These are phyloP conservation scores for Harpagus bidentatus DNA, from an alignment of 2,113 vertebrate species.

Conservation along the genomic window DNA sequence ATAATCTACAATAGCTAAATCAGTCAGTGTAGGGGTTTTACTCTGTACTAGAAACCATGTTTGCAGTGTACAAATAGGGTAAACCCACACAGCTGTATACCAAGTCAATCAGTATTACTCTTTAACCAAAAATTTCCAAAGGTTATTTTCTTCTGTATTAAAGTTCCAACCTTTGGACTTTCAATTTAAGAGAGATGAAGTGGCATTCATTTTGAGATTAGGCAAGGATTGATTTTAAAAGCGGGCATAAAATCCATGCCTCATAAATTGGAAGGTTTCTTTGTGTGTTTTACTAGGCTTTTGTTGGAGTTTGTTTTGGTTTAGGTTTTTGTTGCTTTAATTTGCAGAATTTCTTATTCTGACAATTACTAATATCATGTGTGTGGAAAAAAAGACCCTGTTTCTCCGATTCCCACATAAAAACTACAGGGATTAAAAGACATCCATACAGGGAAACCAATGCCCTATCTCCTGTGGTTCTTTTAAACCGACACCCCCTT, in stretches of 20 bases:
- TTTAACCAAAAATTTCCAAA: not conserved
- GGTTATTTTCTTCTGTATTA: not conserved
- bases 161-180: not conserved
- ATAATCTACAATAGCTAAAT: not conserved
- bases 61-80: not conserved
- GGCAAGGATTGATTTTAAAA: not conserved
- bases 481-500: not conserved
- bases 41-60: not conserved
- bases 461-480: not conserved
- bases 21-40: not conserved
- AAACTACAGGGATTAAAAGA: not conserved
- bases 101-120: not conserved
- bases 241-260: not conserved
- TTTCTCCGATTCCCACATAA: not conserved
- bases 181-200: not conserved
- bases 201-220: not conserved
- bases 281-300: not conserved
- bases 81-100: not conserved
- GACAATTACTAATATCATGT: not conserved
- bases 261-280: not conserved
- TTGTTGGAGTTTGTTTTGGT: not conserved
- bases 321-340: not conserved
- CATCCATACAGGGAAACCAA: not conserved
- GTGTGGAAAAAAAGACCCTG: not conserved
- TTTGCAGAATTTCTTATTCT: not conserved